Evolutionary conservation across 2,113 vertebrate species (phyloP), one percentile per base, ranked within the genome.

Genomic region (Chaetodon auriga): DNA sequence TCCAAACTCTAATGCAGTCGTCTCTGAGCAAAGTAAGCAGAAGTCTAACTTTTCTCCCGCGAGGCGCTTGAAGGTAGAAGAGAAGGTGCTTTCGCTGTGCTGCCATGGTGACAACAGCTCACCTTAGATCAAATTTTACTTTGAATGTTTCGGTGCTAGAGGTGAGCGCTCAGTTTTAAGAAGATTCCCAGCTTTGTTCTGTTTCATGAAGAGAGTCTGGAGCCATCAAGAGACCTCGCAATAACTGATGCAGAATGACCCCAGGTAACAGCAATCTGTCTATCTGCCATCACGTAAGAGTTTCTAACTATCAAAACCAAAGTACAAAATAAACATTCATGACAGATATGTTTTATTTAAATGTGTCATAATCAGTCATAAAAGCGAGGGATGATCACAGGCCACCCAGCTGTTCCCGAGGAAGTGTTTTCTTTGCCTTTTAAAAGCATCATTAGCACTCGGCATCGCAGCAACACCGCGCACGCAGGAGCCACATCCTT

Each of bases 81-180:
- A 83, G 72, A 80, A 58, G 57, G 78, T 73, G 75, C 62, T 75
- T 68, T 81, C 71, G 70, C 63, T 23, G 16, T 16, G 81, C 89
- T 89, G 75, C 78, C 90, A 89, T 82, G 71, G 82, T 51, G 86
- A 92, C 89, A 79, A 76, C 70, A 80, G 61, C 74, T 81, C 79
- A 86, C 76, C 88, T 90, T 36, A 87, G 80, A 87, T 88, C 78
- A 83, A 49, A 76, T 81, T 86, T 83, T 65, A 78, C 89, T 87
- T 84, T 86, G 80, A 88, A 80, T 68, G 51, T 74, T 71, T 78
- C 62, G 30, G 74, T 30, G 83, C 75, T 72, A n/a, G 77, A 85
- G 87, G 87, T 85, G 79, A 86, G 66, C 10, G 35, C 73, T 82
- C 55, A 25, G 77, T 75, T 90, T 85, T 65, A 71, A 82, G 73